These are phyloP conservation scores for Petrolisthes manimaculis DNA, from an alignment of 2,888 invertebrate species.

Conservation along the genomic window DNA sequence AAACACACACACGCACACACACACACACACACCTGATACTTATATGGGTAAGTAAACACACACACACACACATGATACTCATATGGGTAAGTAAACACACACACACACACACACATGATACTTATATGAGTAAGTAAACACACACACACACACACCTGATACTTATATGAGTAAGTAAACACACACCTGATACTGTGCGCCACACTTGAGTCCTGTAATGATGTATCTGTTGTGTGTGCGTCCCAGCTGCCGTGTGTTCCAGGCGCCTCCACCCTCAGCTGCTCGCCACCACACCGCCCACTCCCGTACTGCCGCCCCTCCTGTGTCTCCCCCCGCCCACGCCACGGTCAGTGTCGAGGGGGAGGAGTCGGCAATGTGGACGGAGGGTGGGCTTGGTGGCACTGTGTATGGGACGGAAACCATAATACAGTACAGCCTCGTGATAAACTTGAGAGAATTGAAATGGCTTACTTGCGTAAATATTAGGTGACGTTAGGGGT, in stretches of 20 bases:
- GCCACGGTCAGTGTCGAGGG: slow-evolving; percentile 81
- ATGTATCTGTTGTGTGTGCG: slow-evolving; percentile 35
- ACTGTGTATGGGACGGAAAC: slow-evolving; percentile 71
- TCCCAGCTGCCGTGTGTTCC: slow-evolving; percentile 49
- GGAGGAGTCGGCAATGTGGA: slow-evolving; percentile 82
- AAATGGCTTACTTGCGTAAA: background rate
- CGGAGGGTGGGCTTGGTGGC: slow-evolving; percentile 80
- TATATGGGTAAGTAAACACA: too few relatives aligned
- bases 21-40: too few relatives aligned
- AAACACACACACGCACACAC: too few relatives aligned
- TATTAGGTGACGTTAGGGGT: background rate
- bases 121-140: background rate
- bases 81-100: background rate
- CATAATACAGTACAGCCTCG: too few relatives aligned
- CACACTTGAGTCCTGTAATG: slow-evolving; percentile 48
- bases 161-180: background rate
- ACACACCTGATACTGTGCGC: slow-evolving; percentile 55
- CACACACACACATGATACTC: too few relatives aligned
- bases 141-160: background rate
- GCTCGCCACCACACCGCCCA: slow-evolving; percentile 60
- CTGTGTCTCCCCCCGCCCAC: slow-evolving; percentile 81
- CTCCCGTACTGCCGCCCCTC: slow-evolving; percentile 76
- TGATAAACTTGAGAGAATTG: background rate
- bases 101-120: background rate
- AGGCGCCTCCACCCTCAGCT: slow-evolving; percentile 41